Percentiles rank a stretch among this genome's conserved stretches.
These are phyloP conservation scores for Myoxocephalus aenaeus DNA, from an alignment of 2,797 vertebrate genomes.

Conservation along the genomic window DNA sequence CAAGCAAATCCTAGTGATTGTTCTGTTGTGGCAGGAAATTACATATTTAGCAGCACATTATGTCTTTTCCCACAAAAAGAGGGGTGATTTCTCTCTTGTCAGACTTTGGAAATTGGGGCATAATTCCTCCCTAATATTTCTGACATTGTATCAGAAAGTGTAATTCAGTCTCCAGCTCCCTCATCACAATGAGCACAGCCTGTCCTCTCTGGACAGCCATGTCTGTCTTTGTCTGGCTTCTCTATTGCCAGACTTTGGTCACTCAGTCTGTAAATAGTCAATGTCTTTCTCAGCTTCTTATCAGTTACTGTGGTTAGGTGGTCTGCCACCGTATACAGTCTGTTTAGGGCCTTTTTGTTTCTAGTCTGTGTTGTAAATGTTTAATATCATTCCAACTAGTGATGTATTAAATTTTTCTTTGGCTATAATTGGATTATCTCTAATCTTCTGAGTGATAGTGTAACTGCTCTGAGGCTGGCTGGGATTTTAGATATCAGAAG, in stretches of 20 bases:
- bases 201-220: neutral
- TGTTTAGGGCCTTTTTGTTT: neutral
- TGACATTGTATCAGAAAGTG: neutral
- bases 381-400: neutral
- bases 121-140: neutral
- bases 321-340: neutral
- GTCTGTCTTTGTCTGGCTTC: neutral
- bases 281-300: neutral
- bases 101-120: neutral
- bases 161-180: neutral
- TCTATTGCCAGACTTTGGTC: neutral
- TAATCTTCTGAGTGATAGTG: slow-evolving; percentile 11
- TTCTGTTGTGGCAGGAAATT: neutral
- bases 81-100: neutral
- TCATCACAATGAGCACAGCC: neutral
- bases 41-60: neutral
- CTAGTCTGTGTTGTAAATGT: neutral
- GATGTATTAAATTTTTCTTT: neutral
- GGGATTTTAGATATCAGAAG: neutral
- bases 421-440: neutral
- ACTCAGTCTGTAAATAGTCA: neutral
- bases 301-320: neutral
- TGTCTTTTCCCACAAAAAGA: neutral
- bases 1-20: neutral
- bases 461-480: neutral